Evolutionary conservation across 2,888 invertebrate species (phyloP), one percentile per base, ranked within the genome.

Genomic region (Phyto melanocephala): DNA sequence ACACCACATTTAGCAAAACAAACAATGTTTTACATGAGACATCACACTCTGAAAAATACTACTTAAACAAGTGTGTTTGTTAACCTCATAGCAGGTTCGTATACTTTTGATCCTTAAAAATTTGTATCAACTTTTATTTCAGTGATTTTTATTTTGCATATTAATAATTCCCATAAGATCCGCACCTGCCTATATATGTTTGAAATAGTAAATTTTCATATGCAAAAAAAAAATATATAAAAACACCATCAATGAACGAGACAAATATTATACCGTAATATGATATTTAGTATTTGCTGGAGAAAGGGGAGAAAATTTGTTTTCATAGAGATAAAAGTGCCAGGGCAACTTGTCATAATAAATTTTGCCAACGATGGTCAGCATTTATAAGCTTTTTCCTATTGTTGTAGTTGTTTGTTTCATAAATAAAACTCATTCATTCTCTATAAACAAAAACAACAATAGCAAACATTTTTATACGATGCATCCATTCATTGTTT

Each of bases 261-360:
- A 70, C 50, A 70, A 79, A 71, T 65, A 67, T 50, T 58, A 63
- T 76, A 17, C 33, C 10, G 52, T 40, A 72, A n/a, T 52, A 62
- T 24, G 28, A 28, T 28, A 28, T 28, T 28, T 28, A n/a, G 3
- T 28, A 28, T 28, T 70, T 83, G 80, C 65, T 84, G 84, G 77
- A 83, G 84, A 84, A 85, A 45, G 54, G 78, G 52, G 67, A 77
- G 85, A 86, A 86, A 87, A 89, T 88, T 87, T 88, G 88, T 89
- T 88, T 87, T 87, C 84, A 86, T 83, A 85, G 86, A 88, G 89
- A 89, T 89, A 89, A 89, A 89, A 89, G 88, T 88, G 89, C 85
- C 89, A 88, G 87, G 86, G 87, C 87, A 89, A 89, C 89, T 89
- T 89, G 89, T 89, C 89, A 89, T 89, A 89, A 89, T 89, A 89